Percentiles rank a stretch among this genome's conserved stretches.
phyloP scores from a whole-genome alignment of 2,797 vertebrate species.

The Melanotaenia boesemani region DNA sequence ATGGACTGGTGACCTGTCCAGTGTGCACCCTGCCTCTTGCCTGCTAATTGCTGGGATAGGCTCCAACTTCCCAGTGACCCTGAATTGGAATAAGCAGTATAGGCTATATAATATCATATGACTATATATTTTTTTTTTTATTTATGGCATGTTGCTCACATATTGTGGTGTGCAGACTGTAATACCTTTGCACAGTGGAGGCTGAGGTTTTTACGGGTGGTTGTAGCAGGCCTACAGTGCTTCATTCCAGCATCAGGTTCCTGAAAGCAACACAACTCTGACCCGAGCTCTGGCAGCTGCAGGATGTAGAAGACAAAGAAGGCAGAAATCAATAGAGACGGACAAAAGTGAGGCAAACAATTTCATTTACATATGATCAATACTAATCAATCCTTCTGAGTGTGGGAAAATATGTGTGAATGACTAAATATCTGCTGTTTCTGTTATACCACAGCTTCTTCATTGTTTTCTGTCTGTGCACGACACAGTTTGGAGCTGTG shows the following conservation, averaged over 20 bases:
- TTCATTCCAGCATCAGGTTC: not conserved
- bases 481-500: not conserved
- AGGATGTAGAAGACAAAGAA: constrained; percentile 32
- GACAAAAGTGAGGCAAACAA: constrained; percentile 50
- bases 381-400: constrained; percentile 56
- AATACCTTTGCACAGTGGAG: not conserved
- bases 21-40: too few relatives aligned
- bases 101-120: not conserved
- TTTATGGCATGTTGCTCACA: not conserved
- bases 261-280: constrained; percentile 6
- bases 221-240: not conserved
- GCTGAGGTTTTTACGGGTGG: not conserved
- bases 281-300: constrained; percentile 61
- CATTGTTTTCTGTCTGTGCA: not conserved
- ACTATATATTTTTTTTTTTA: not conserved
- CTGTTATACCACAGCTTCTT: not conserved
- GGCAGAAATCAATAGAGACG: constrained; percentile 40
- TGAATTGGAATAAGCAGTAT: too few relatives aligned
- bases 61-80: too few relatives aligned
- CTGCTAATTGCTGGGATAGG: too few relatives aligned
- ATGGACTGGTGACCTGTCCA: too few relatives aligned
- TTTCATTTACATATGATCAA: constrained; percentile 70
- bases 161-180: not conserved
- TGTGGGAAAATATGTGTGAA: constrained; percentile 64
- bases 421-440: constrained; percentile 10